Conservation (phyloP, 2,888 invertebrate genomes). For the Ligdia adustata region DNA sequence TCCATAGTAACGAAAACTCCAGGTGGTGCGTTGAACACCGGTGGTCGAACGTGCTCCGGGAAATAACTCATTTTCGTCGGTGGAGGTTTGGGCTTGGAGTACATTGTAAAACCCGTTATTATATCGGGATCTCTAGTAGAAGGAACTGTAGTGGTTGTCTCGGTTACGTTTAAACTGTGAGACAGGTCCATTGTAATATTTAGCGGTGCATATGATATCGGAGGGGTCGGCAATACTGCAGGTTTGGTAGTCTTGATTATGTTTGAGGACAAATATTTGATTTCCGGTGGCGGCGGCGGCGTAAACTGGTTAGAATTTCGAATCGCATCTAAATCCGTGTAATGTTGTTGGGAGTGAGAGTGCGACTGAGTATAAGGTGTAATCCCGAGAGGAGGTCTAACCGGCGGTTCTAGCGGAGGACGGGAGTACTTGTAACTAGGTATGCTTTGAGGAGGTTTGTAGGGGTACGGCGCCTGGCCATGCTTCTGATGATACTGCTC, state of each 20-base stretch:
- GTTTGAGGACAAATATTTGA: conserved; percentile 53
- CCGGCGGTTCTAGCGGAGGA: conserved; percentile 43
- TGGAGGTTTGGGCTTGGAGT: conserved; percentile 51
- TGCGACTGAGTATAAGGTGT: too few species aligned
- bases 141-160: conserved; percentile 47
- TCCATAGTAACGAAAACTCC: conserved; percentile 77
- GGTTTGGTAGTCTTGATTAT: conserved; percentile 62
- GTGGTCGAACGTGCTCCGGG: conserved; percentile 68
- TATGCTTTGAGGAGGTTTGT: conserved; percentile 44
- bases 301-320: conserved; percentile 12
- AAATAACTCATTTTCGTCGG: conserved; percentile 61
- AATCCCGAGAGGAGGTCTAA: conserved; percentile 50
- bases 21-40: conserved; percentile 74
- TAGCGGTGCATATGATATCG: conserved; percentile 12
- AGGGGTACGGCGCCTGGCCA: conserved; percentile 49
- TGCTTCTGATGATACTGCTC: conserved; percentile 62
- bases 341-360: conserved; percentile 48
- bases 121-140: conserved; percentile 54
- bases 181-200: conserved; percentile 51
- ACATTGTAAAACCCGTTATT: conserved; percentile 48
- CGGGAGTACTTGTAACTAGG: conserved; percentile 50
- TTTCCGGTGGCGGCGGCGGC: conserved; percentile 44
- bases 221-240: conserved; percentile 63
- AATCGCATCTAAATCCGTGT: conserved; percentile 44
- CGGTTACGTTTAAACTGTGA: conserved; percentile 45